Base-by-base conservation (phyloP, 2,113 vertebrate species). In the Clupea harengus region DNA sequence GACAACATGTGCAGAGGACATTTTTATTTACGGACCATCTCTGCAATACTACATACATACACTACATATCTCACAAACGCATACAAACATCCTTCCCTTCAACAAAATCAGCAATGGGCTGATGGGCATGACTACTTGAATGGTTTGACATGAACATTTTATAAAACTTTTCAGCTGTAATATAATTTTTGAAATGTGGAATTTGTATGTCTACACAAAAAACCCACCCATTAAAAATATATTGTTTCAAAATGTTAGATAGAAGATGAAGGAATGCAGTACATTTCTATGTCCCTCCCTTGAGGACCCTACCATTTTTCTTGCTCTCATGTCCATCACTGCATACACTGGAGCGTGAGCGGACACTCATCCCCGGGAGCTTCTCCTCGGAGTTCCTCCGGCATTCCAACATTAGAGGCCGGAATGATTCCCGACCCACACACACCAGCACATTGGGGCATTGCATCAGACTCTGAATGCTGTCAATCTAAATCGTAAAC, bases 351-450 rank as follows among this genome's bases (percentile, higher is more conserved):
- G 90, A 82, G 1, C 83, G 92, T 81, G 95, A 92, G 81, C n/a
- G 93, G 50, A 90, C 83, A 50, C 87, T 89, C 82, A 97, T 88
- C 45, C 91, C 93, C 0, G 96, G 95, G 90, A 95, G 91, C 90
- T 95, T 96, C 89, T 96, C 95, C 3, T 91, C 87, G 0, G 92
- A 92, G 78, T 91, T 92, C 89, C 94, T 97, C 80, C 85, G 89
- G 88, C 92, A 94, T 81, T 97, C 96, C 86, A 88, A 6, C 0
- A 94, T 88, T 0, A 92, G 85, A 0, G 95, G 95, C 82, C 96
- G 96, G 89, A 97, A 96, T 0, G 97, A 93, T 87, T 99, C 97
- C 1, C 92, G 91, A 9, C 98, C 97, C 0, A 97, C 95, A n/a
- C 97, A 99, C 57, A 99, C 91, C 45, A 99, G 93, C 84, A 96